Evolutionary conservation across 2,797 vertebrate genomes (phyloP).

Genomic region (Distichodus sexfasciatus): DNA sequence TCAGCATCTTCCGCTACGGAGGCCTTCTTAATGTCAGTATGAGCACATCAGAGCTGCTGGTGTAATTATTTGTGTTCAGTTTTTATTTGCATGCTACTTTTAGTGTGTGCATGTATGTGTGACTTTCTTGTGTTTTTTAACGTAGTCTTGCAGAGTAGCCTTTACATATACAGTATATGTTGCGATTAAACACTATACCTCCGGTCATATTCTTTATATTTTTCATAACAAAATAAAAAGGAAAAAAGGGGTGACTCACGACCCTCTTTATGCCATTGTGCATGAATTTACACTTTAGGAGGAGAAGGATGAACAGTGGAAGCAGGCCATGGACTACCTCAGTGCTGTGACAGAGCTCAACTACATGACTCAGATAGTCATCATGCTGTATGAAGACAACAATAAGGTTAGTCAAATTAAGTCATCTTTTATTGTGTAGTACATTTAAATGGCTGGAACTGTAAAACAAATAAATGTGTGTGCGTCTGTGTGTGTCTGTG

Average conservation of each 20-base stretch:
- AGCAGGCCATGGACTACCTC: constrained; percentile 88
- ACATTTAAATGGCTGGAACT: too few relatives aligned
- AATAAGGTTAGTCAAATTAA: too few relatives aligned
- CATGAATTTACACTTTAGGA: constrained; percentile 68
- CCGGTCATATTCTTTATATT: too few relatives aligned
- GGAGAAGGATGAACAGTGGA: constrained; percentile 85
- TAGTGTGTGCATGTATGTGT: neutral
- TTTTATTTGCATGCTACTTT: neutral
- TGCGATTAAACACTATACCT: too few relatives aligned
- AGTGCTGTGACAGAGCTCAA: constrained; percentile 88
- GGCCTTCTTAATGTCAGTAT: constrained; percentile 83
- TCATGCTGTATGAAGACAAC: constrained; percentile 92
- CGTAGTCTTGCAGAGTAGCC: too few relatives aligned
- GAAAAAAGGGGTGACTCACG: too few relatives aligned
- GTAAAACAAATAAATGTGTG: neutral
- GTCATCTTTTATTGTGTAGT: too few relatives aligned
- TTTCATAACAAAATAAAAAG: too few relatives aligned
- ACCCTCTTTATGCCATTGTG: constrained; percentile 1
- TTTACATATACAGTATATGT: too few relatives aligned
- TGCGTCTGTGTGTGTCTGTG: neutral
- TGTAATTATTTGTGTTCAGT: too few relatives aligned
- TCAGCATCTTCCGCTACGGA: constrained; percentile 87
- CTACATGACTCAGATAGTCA: constrained; percentile 93
- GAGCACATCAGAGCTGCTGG: neutral
- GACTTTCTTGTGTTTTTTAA: neutral